phyloP scores from a whole-genome alignment of 2,113 vertebrate species.

The Gavia stellata region DNA sequence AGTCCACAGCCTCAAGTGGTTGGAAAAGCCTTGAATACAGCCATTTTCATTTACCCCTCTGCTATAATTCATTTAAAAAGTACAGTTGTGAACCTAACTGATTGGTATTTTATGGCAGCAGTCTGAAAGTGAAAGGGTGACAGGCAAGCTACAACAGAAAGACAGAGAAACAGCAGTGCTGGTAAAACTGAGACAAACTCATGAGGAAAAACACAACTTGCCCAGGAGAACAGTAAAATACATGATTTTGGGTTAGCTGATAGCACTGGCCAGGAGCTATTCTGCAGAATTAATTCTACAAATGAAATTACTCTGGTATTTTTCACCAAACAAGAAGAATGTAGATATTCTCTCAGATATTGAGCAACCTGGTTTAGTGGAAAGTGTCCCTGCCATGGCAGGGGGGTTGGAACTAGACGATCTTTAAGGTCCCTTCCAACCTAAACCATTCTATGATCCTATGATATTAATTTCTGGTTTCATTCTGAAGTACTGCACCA shows the following conservation, averaged over 20 bases:
- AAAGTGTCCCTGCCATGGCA: too few species aligned
- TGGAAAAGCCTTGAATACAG: neutral
- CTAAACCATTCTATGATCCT: too few species aligned
- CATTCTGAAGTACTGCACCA: neutral
- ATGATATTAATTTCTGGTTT: neutral
- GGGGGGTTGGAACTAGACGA: too few species aligned
- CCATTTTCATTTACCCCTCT: neutral
- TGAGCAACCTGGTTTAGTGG: too few species aligned
- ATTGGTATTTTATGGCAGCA: neutral
- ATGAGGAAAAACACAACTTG: neutral
- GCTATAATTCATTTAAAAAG: neutral
- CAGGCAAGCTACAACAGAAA: neutral
- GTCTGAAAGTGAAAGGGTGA: neutral
- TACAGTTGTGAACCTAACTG: neutral
- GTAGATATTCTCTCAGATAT: neutral
- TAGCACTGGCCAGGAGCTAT: neutral
- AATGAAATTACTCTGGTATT: neutral
- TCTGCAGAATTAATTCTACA: neutral
- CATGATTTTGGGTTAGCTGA: neutral
- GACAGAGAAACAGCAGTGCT: neutral
- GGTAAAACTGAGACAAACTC: neutral
- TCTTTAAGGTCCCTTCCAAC: too few species aligned
- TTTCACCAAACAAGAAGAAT: neutral
- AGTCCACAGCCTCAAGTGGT: neutral
- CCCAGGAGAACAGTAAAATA: neutral